Evolutionary conservation across 2,113 vertebrate species (phyloP), one percentile per base, ranked within the genome.

Genomic region (Alosa alosa): DNA sequence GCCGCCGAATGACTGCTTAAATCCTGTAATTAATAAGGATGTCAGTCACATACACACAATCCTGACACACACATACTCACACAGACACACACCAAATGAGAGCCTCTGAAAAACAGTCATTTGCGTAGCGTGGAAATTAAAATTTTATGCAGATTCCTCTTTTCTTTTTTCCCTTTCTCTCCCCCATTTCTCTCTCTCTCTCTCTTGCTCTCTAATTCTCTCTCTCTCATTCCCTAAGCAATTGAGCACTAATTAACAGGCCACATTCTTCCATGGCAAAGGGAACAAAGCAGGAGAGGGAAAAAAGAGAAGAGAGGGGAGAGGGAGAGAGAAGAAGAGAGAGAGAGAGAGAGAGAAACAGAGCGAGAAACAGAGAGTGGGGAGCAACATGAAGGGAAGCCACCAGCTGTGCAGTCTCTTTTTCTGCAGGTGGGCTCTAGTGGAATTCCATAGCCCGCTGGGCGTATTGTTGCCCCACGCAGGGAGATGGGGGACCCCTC

Each of bases 231-330:
- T 57, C 52, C 18, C 47, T 55, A 60, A 60, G 9, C 60, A 75
- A 75, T 60, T 81, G 22, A 84, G 84, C 55, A 11, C 82, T 84
- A 3, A 86, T 83, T 75, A 31, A 64, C 85, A 46, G 83, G 90
- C 88, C 85, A 84, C 88, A 91, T 90, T 88, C 87, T 52, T 86
- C 83, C 89, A 90, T 90, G 85, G 89, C 82, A 4, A 45, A 82
- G 88, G 75, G 39, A 52, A 68, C 47, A 81, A 89, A 82, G 86
- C 84, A 88, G 25, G 82, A 89, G 45, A 83, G 52, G 86, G 84
- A 64, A 52, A 49, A 78, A 11, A 36, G 39, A 57, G 52, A 57
- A 57, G 52, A 31, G 13, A 18, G 5, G 57, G 84, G n/a, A 20
- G 17, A 82, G 36, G 22, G 20, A 57, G 82, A 18, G 52, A 57